Evolutionary conservation across 2,797 vertebrate species (phyloP).

Genomic region (Phalanger gymnotis): DNA sequence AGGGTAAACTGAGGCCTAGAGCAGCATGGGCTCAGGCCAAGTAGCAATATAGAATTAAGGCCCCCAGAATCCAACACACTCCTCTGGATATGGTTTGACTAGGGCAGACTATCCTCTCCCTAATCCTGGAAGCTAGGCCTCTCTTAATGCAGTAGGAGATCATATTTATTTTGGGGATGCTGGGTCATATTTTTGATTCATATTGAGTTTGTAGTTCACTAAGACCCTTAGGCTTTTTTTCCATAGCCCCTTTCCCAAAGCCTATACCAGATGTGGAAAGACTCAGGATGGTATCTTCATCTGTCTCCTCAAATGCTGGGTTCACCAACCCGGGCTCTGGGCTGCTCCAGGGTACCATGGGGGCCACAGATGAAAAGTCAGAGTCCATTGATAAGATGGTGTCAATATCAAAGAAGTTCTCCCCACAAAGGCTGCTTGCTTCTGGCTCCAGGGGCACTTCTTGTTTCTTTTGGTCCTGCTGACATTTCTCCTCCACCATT

Average conservation of each 20-base stretch:
- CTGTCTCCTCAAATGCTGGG: slow-evolving; percentile 93
- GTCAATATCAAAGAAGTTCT: slow-evolving; percentile 61
- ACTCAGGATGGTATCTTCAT: slow-evolving; percentile 88
- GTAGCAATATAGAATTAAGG: background rate
- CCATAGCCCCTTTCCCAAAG: background rate
- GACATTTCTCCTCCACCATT: slow-evolving; percentile 88
- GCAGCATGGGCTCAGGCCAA: background rate
- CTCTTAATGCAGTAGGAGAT: background rate
- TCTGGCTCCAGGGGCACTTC: slow-evolving; percentile 86
- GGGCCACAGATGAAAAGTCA: slow-evolving; percentile 82
- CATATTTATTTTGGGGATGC: background rate
- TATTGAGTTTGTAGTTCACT: background rate
- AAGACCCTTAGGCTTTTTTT: background rate
- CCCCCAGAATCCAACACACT: background rate
- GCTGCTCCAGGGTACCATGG: slow-evolving; percentile 80
- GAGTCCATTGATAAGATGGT: slow-evolving; percentile 47
- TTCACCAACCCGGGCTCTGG: slow-evolving; percentile 93
- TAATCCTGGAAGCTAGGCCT: background rate
- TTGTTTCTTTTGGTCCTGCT: slow-evolving; percentile 87
- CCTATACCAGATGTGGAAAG: background rate
- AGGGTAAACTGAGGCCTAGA: background rate
- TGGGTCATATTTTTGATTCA: background rate
- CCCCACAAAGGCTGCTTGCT: slow-evolving; percentile 78
- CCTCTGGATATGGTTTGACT: background rate
- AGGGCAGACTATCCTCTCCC: background rate